Base-by-base conservation (phyloP, 1,140 invertebrate genomes). In the Calliphora vicina region DNA sequence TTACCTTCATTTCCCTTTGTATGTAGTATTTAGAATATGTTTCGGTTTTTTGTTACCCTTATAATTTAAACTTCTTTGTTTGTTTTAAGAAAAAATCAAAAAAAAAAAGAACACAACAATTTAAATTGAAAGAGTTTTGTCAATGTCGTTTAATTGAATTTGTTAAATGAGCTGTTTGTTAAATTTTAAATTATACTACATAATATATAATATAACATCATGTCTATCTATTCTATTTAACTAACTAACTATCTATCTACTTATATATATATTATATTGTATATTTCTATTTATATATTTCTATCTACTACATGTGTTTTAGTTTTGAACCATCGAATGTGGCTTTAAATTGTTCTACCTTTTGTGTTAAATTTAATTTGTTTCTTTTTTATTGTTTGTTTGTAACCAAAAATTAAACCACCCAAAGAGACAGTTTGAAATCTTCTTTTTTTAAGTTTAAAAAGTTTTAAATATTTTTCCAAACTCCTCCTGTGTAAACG, bases 91-190 rank as follows among this genome's bases (percentile, higher is more conserved):
- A 67, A 9, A 67, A 67, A 67, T 25, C n/a, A 57, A 17, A n/a
- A 57, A 13, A 57, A 57, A 17, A 15, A 57, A 57, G 15, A 35
- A 35, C 35, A 35, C 35, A 50, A 50, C 45, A 50, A 50, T 50
- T 50, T 50, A n/a, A 17, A 35, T 74, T 74, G 15, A 74, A 25
- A 43, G 35, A 78, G 74, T 78, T 78, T 78, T 78, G 74, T 78
- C 74, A 78, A 78, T 78, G 74, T 78, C 43, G 74, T 67, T 67
- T 67, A 67, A 67, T 67, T 67, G 61, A 67, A 67, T 67, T 57
- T 67, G 61, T 78, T 78, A 78, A 78, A 78, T 78, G 74, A 78
- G 35, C 35, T 78, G 74, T 78, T 78, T 78, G 74, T 78, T 78
- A 78, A 78, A 25, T 67, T 67, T n/a, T 67, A 67, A 67, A 23